Evolutionary conservation across 2,888 invertebrate species (phyloP).

Genomic region (Chrysolina oricalcia): DNA sequence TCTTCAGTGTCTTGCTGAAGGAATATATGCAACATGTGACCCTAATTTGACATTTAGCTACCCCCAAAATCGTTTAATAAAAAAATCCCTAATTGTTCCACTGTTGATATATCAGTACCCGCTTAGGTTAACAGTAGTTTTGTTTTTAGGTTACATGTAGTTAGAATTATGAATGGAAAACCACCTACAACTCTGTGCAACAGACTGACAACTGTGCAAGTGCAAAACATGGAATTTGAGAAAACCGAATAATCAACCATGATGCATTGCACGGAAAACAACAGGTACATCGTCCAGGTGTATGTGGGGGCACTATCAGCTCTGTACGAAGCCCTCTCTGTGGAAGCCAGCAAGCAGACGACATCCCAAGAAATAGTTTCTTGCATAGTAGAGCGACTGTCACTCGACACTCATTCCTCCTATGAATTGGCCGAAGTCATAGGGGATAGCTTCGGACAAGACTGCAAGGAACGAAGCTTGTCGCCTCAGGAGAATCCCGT

Average conservation of each 20-base stretch:
- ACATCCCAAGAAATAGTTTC: slow-evolving; percentile 93
- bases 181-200: slow-evolving; percentile 32
- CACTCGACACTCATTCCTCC: slow-evolving; percentile 77
- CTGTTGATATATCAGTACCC: no score
- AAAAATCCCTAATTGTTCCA: no score
- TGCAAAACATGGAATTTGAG: slow-evolving; percentile 18
- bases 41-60: slow-evolving; percentile 67
- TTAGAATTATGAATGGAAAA: slow-evolving; percentile 36
- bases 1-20: slow-evolving; percentile 38
- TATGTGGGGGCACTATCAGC: slow-evolving; percentile 91
- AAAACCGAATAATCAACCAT: slow-evolving; percentile 35
- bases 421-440: slow-evolving; percentile 93
- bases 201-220: slow-evolving; percentile 33
- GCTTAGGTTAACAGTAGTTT: not conserved
- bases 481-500: slow-evolving; percentile 88
- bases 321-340: slow-evolving; percentile 91
- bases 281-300: slow-evolving; percentile 81
- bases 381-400: slow-evolving; percentile 86
- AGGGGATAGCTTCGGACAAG: slow-evolving; percentile 88
- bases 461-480: slow-evolving; percentile 93
- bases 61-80: slow-evolving; percentile 28
- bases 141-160: slow-evolving; percentile 37
- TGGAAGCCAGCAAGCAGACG: slow-evolving; percentile 93
- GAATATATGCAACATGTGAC: slow-evolving; percentile 72
- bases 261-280: slow-evolving; percentile 57